Evolutionary conservation across 2,113 vertebrate species (phyloP), one percentile per base, ranked within the genome.

Genomic region (Spheniscus mendiculus): DNA sequence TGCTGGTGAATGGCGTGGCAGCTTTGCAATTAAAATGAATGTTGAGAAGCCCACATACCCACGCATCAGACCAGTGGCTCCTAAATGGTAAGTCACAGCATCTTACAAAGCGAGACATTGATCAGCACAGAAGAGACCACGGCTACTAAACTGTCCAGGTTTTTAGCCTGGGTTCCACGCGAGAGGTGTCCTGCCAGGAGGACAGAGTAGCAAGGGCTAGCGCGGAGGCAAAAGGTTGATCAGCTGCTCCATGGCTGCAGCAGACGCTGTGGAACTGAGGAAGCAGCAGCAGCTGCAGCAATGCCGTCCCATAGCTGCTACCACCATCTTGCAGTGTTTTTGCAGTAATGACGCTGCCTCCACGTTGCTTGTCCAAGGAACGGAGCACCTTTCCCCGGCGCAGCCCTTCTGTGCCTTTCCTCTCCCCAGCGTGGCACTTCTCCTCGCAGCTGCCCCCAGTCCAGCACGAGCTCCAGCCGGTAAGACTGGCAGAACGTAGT

Each of bases 401-500:
- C 47, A 38, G 65, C 47, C 47, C 11, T 38, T 22, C 65, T 34
- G 22, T 18, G 38, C n/a, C n/a, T 29, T 30, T 12, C 25, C 40
- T 34, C 34, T 22, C 56, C 29, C 29, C 49, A 30, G 47, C 2
- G 3, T 1, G 18, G 17, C 21, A 1, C 34, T 22, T 38, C 38
- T 45, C 27, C 21, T 12, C 6, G 40, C 49, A 21, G 32, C 49
- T 21, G 61, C 59, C 42, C 25, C 29, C 13, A 25, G 49, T 11
- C 34, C 32, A 8, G 63, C 55, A 9, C 1, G 1, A 21, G 47
- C 27, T 47, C n/a, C 66, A 19, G 47, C 27, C 2, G 1, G 25
- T 9, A 2, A 2, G 38, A 6, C 11, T 22, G 29, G 42, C 50
- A 36, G 67, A 47, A 40, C 0, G 1, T 14, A 3, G 27, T 5